Conservation (phyloP, 2,888 invertebrate genomes). For the Eumerus sabulonum region DNA sequence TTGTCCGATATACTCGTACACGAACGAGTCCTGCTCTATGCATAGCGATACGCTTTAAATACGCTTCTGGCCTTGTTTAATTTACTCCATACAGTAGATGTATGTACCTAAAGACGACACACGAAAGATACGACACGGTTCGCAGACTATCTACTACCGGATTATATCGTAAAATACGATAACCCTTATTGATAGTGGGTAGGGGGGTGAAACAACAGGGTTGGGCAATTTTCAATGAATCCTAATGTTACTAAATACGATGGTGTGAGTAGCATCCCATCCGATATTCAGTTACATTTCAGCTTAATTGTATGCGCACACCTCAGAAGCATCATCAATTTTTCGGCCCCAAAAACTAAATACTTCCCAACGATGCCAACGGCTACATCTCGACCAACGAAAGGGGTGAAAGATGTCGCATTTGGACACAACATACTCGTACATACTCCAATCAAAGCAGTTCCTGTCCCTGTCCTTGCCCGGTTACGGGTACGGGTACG, state of each 20-base stretch:
- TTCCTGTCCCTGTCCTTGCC: no score
- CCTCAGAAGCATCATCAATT: slow-evolving; percentile 58
- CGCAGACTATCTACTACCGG: slow-evolving; percentile 17
- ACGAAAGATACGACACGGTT: slow-evolving; percentile 24
- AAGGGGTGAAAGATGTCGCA: slow-evolving; percentile 62
- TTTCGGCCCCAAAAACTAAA: slow-evolving; percentile 47
- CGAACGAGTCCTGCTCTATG: slow-evolving; percentile 16
- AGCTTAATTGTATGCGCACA: slow-evolving; percentile 51
- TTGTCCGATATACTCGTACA: slow-evolving; percentile 35
- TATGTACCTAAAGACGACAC: slow-evolving; percentile 5
- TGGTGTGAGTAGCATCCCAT: no score
- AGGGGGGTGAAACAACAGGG: neutral
- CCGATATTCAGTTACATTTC: no score
- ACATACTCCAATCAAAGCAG: no score
- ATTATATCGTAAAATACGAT: slow-evolving; percentile 45
- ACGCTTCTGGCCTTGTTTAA: slow-evolving; percentile 43
- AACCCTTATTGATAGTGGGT: no score
- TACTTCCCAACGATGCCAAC: slow-evolving; percentile 9
- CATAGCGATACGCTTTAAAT: slow-evolving; percentile 47
- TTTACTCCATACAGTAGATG: slow-evolving; percentile 26
- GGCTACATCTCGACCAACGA: neutral
- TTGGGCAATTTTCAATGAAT: slow-evolving; percentile 63
- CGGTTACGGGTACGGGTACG: neutral
- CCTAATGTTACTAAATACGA: no score
- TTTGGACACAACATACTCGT: slow-evolving; percentile 51